Evolutionary conservation across 2,888 invertebrate genomes (phyloP).

Genomic region (Catocala fraxini): DNA sequence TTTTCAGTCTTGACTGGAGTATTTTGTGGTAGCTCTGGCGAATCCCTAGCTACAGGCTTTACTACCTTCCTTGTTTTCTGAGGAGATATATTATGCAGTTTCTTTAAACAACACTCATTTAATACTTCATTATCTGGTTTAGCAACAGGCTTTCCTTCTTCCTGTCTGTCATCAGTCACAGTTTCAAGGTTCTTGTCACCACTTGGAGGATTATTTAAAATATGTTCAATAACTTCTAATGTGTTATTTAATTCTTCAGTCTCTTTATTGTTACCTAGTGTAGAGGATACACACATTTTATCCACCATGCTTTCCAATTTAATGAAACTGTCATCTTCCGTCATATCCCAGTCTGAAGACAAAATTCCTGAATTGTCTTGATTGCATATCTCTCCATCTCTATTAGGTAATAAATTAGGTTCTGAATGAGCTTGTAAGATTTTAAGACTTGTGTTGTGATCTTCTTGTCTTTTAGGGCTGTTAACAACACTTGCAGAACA

Average conservation of each 20-base stretch:
- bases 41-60: neutral
- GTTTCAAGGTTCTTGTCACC: conserved; percentile 24
- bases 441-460: conserved; percentile 59
- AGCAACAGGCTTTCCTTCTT: conserved; percentile 6
- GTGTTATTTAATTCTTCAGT: conserved; percentile 65
- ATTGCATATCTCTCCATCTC: conserved; percentile 8
- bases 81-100: conserved; percentile 19
- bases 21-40: conserved; percentile 22
- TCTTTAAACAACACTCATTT: conserved; percentile 11
- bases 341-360: conserved; percentile 46
- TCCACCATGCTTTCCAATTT: conserved; percentile 66
- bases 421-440: conserved; percentile 73
- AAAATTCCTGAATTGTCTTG: conserved; percentile 30
- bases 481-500: conserved; percentile 30
- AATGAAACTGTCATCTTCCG: conserved; percentile 69
- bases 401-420: conserved; percentile 60
- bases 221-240: conserved; percentile 68
- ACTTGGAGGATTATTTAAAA: conserved; percentile 63
- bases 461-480: conserved; percentile 41
- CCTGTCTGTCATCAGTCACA: conserved; percentile 12
- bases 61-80: conserved; percentile 19
- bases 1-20: conserved; percentile 53
- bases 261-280: conserved; percentile 43
- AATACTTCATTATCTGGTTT: conserved; percentile 16
- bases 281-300: conserved; percentile 54